Conservation (phyloP, 2,113 vertebrate species). For the Festucalex cinctus region DNA sequence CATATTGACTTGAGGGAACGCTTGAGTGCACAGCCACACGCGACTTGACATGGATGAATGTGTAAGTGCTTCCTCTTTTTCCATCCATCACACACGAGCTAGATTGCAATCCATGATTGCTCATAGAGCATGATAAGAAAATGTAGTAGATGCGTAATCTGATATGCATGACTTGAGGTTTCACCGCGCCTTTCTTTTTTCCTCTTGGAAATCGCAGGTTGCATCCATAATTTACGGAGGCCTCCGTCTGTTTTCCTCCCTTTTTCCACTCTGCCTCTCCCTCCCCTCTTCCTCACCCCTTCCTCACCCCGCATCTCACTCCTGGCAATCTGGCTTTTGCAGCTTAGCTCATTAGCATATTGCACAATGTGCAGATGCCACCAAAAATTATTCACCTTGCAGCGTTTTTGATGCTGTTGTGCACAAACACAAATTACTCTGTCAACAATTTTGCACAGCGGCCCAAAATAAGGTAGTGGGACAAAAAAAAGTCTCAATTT, state of each 20-base stretch:
- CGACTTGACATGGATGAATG: conserved; percentile 48
- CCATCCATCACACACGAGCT: conserved; percentile 27
- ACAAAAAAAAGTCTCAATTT: conserved; percentile 18
- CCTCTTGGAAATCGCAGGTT: conserved; percentile 74
- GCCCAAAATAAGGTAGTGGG: conserved; percentile 45
- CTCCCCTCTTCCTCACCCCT: conserved; percentile 22
- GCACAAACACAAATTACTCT: conserved; percentile 58
- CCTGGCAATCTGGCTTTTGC: conserved; percentile 70
- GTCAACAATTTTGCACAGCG: conserved; percentile 56
- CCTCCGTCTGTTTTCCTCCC: conserved; percentile 65
- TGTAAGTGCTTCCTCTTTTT: conserved; percentile 32
- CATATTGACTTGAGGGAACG: conserved; percentile 36
- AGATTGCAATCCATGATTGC: conserved; percentile 70
- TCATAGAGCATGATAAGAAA: conserved; percentile 72
- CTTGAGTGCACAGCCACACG: conserved; percentile 45
- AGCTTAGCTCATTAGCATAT: conserved; percentile 74
- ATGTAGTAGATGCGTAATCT: conserved; percentile 74
- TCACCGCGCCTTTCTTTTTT: conserved; percentile 68
- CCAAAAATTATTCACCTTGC: conserved; percentile 73
- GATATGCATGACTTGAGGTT: conserved; percentile 78
- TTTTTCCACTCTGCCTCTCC: conserved; percentile 45
- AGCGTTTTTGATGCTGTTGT: conserved; percentile 59
- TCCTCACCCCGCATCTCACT: conserved; percentile 56
- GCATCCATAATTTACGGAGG: conserved; percentile 76
- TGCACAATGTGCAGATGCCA: conserved; percentile 76